These are phyloP conservation scores for Drosophila sp. DNA, from an alignment of 1,140 invertebrate species.

Conservation along the genomic window DNA sequence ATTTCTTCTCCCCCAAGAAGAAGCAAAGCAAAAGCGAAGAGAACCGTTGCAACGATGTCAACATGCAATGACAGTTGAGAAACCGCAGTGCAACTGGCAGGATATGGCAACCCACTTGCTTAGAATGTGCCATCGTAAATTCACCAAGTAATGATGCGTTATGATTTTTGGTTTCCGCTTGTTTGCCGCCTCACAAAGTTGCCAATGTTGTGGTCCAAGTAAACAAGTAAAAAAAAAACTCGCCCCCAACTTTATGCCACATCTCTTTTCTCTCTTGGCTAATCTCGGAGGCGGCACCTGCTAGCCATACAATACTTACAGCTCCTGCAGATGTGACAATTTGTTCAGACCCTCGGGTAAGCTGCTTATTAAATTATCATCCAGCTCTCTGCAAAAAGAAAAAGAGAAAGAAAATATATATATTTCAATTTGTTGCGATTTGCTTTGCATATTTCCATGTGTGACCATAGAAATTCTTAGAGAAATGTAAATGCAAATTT, in stretches of 20 bases:
- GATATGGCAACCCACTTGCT: slow-evolving; percentile 17
- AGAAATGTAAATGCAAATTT: slow-evolving; percentile 52
- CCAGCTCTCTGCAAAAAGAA: slow-evolving; percentile 87
- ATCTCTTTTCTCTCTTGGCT: neutral
- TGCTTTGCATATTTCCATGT: slow-evolving; percentile 60
- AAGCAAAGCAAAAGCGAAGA: slow-evolving; percentile 26
- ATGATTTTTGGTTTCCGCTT: slow-evolving; percentile 80
- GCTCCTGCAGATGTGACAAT: slow-evolving; percentile 87
- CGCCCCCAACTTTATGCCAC: slow-evolving; percentile 17
- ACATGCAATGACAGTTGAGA: slow-evolving; percentile 52
- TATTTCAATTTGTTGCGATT: slow-evolving; percentile 36
- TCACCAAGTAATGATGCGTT: slow-evolving; percentile 80
- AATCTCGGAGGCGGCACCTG: slow-evolving; percentile 59
- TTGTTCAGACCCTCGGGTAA: slow-evolving; percentile 87
- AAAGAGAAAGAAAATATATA: slow-evolving; percentile 30
- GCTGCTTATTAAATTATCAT: slow-evolving; percentile 88
- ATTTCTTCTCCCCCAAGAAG: slow-evolving; percentile 57
- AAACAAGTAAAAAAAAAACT: slow-evolving; percentile 24
- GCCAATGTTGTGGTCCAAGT: slow-evolving; percentile 60
- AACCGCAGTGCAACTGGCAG: slow-evolving; percentile 43
- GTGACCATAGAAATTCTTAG: slow-evolving; percentile 56
- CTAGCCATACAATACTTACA: slow-evolving; percentile 85
- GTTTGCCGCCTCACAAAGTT: slow-evolving; percentile 67
- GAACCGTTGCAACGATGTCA: slow-evolving; percentile 58
- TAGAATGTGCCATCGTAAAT: slow-evolving; percentile 67